Evolutionary conservation across 2,113 vertebrate species (phyloP), one percentile per base, ranked within the genome.

Genomic region (Seriola dumerili): DNA sequence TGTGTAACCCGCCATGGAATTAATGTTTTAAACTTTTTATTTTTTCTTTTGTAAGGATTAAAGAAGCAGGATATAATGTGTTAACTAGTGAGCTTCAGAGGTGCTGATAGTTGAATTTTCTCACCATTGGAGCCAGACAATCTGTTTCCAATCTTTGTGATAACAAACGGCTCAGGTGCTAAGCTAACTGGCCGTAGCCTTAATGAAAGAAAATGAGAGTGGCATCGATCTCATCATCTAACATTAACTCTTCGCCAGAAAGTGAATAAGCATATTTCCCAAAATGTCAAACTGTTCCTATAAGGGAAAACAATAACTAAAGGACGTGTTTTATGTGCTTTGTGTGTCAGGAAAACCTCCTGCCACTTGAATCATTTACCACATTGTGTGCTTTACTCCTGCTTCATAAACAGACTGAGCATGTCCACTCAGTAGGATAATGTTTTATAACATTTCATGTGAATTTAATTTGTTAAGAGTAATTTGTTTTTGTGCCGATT

Each of bases 401-500:
- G 42, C 50, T 36, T 67, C 65, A 34, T 61, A n/a, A 62, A n/a
- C 25, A 38, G 55, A 62, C 29, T 44, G 36, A 46, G 8, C 10
- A 12, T 52, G 74, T 52, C 66, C 12, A 17, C 42, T 48, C 13
- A 42, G 29, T 38, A 23, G 36, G 40, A 71, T 63, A 46, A 78
- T 66, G 67, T 59, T 65, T 66, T 17, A 32, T 58, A 46, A 66
- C 0, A 34, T 62, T 74, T 63, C 5, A 55, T 13, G 19, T 42
- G 17, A 54, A 23, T 71, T 57, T 14, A 23, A 38, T 42, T 63
- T 52, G 21, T 8, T 54, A 7, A 40, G 16, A 42, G 10, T 55
- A 9, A 8, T 34, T 65, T 7, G 5, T 12, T 58, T 63, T 81
- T 66, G 17, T 73, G 40, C 32, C 8, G 21, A 58, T 50, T 23